Conservation (phyloP, 1,140 invertebrate species). For the Neuroterus valhalla region DNA sequence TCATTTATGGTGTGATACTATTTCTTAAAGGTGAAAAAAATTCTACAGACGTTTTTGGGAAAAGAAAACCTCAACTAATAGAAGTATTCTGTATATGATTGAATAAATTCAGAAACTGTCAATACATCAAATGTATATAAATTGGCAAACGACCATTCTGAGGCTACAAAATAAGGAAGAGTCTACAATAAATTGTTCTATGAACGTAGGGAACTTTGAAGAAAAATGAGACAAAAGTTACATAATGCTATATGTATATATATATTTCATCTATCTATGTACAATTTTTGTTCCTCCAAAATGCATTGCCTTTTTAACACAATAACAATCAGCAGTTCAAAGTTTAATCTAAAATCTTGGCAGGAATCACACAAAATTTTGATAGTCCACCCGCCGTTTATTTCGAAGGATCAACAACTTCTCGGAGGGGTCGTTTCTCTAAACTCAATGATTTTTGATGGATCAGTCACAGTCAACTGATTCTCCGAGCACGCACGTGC, state of each 20-base stretch:
- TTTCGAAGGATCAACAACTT: constrained; percentile 7
- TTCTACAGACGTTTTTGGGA: no score
- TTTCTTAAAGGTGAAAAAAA: no score
- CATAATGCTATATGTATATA: constrained; percentile 66
- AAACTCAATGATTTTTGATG: background rate
- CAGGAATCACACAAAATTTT: constrained; percentile 64
- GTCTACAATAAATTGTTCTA: background rate
- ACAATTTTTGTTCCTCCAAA: constrained; percentile 59
- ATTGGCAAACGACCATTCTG: no score
- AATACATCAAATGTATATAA: no score
- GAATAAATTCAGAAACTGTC: no score
- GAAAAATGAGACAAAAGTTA: constrained; percentile 31
- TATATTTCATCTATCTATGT: constrained; percentile 65
- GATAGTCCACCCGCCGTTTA: constrained; percentile 36
- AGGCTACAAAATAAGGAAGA: background rate
- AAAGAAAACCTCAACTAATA: no score
- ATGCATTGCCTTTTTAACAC: constrained; percentile 46
- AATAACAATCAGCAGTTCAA: constrained; percentile 64
- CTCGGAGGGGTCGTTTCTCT: background rate
- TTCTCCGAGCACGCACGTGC: background rate
- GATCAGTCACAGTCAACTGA: background rate
- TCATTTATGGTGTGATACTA: no score
- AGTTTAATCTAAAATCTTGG: constrained; percentile 61
- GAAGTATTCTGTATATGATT: no score
- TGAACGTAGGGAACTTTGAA: background rate